Conservation (phyloP, 2,888 invertebrate genomes). For the Plemyria rubiginata region DNA sequence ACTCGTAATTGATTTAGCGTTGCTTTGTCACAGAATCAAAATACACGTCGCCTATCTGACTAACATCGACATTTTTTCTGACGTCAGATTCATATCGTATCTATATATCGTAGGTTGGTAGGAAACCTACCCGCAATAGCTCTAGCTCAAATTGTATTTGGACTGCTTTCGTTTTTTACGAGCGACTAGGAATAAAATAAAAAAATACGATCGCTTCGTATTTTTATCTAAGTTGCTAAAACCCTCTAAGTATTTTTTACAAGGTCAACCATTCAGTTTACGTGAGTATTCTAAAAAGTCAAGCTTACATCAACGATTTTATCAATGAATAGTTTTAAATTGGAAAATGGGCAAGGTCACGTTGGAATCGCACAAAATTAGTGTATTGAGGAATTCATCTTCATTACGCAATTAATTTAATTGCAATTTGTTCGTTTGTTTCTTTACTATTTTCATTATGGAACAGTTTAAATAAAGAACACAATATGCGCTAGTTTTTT, state of each 20-base stretch:
- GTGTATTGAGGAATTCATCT: conserved; percentile 41
- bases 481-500: neutral
- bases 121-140: no score
- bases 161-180: neutral
- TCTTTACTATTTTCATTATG: conserved; percentile 19
- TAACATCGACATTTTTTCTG: neutral
- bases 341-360: conserved; percentile 40
- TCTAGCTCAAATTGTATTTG: neutral
- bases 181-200: no score
- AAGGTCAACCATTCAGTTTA: conserved; percentile 18
- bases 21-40: neutral
- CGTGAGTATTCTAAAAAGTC: conserved; percentile 18
- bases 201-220: no score
- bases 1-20: conserved; percentile 8
- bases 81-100: neutral
- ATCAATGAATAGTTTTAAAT: conserved; percentile 43
- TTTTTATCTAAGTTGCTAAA: no score
- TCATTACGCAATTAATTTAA: conserved; percentile 32
- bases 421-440: conserved; percentile 21
- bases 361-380: conserved; percentile 33
- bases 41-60: neutral
- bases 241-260: neutral
- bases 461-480: conserved; percentile 8
- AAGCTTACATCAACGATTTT: conserved; percentile 28
- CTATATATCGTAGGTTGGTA: neutral